These are phyloP conservation scores for Paracyclopina nana DNA, from an alignment of 1,140 invertebrate genomes.

Conservation along the genomic window DNA sequence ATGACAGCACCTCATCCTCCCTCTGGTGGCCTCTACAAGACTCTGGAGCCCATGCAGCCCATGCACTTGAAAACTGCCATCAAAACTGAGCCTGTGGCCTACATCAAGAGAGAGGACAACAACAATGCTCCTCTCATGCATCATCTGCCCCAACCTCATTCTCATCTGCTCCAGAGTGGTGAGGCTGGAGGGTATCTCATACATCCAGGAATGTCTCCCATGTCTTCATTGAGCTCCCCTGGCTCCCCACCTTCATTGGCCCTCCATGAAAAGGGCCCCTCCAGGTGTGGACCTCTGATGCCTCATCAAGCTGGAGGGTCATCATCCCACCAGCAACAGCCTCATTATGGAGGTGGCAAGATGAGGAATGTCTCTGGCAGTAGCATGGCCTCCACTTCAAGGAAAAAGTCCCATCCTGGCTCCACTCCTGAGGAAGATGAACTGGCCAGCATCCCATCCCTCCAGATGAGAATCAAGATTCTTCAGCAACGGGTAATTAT, in stretches of 20 bases:
- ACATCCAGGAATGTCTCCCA: neutral
- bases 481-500: constrained; percentile 11
- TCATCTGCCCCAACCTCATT: too few species aligned
- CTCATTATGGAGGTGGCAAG: neutral
- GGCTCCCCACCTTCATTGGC: constrained; percentile 1
- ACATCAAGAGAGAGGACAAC: neutral
- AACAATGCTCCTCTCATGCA: neutral
- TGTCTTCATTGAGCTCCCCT: neutral
- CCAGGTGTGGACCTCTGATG: neutral
- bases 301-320: neutral
- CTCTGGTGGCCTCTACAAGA: neutral
- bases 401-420: neutral
- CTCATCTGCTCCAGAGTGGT: too few species aligned
- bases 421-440: constrained; percentile 6
- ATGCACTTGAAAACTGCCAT: neutral
- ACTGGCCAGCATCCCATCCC: constrained; percentile 6
- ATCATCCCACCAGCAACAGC: neutral
- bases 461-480: constrained; percentile 15
- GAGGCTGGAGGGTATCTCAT: neutral
- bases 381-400: too few species aligned
- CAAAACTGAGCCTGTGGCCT: neutral
- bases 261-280: neutral
- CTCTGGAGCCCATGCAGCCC: too few species aligned
- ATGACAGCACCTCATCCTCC: neutral
- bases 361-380: too few species aligned